A percentile compares a stretch with the other conserved stretches of the same genome.
These are phyloP conservation scores for Proteles cristata DNA, from an alignment of 2,113 vertebrate genomes.

Conservation along the genomic window DNA sequence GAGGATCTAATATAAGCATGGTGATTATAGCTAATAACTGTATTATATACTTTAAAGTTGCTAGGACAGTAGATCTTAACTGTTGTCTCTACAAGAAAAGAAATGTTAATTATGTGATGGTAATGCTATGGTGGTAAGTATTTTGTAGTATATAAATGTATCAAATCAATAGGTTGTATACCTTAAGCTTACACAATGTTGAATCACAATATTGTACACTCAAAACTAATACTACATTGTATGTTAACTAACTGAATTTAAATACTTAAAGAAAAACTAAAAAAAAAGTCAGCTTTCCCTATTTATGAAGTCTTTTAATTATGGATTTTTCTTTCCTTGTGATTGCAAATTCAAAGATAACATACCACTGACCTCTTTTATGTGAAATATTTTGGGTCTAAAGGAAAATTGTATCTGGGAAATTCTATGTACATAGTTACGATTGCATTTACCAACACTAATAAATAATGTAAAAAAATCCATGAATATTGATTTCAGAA, in stretches of 20 bases:
- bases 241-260: neutral
- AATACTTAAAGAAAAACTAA: neutral
- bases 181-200: neutral
- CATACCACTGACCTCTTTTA: slow-evolving; percentile 47
- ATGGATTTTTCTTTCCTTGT: slow-evolving; percentile 22
- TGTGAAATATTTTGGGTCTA: slow-evolving; percentile 67
- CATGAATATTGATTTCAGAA: slow-evolving; percentile 70
- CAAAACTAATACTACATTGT: neutral
- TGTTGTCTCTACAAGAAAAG: neutral
- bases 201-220: neutral
- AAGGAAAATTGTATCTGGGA: slow-evolving; percentile 57
- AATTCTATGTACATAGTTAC: slow-evolving; percentile 62
- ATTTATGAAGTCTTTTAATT: neutral
- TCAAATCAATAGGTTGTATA: neutral
- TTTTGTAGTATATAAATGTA: neutral
- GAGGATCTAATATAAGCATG: neutral
- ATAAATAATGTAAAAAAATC: slow-evolving; percentile 61
- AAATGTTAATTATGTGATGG: neutral
- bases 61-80: neutral
- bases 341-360: slow-evolving; percentile 17
- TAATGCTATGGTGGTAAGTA: neutral
- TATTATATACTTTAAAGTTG: neutral
- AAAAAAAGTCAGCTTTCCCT: neutral
- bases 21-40: neutral
- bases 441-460: slow-evolving; percentile 70